Evolutionary conservation across 2,113 vertebrate species (phyloP), one percentile per base, ranked within the genome.

Genomic region (Phalacrocorax aristotelis): DNA sequence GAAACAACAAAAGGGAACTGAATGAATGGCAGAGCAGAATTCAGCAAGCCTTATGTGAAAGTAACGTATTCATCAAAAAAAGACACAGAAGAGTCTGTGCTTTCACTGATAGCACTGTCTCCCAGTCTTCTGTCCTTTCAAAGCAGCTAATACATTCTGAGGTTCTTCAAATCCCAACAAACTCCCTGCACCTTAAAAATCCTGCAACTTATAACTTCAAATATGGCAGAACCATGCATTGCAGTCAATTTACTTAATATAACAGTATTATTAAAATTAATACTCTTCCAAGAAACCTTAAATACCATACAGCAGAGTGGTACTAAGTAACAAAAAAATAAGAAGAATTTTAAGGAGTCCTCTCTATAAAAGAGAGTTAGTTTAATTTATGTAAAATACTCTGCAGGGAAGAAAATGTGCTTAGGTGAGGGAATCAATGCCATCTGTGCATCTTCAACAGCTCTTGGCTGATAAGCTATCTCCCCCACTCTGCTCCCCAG

Each of bases 381-480:
- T 40, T 93, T 78, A 23, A 70, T 40, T 84, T 89, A 80, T 26
- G 38, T n/a, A 90, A 93, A 92, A 55, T 27, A 78, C 48, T 77
- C 51, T 29, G 10, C 89, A 89, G 51, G 18, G 68, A 95, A 90
- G 32, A 83, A 94, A 90, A 92, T 75, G n/a, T 87, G 55, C 80
- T 82, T 92, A 86, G 94, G 75, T 86, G 79, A 86, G 68, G 62
- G 48, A 97, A 92, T 38, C 64, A 40, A 19, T 10, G 86, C 94
- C 94, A 94, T 92, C 92, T 96, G 90, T 61, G 92, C 26, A 40
- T 92, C 80, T 75, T 38, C 72, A 92, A 27, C 80, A 96, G 64
- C 64, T 95, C 72, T 91, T 90, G 69, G 77, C 55, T 92, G 42
- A 80, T 48, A 89, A 87, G 38, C 5, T 52, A 1, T 70, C 38